Percentiles rank a stretch among this genome's conserved stretches.
phyloP scores from a whole-genome alignment of 2,113 vertebrate genomes.

The Labrus mixtus region DNA sequence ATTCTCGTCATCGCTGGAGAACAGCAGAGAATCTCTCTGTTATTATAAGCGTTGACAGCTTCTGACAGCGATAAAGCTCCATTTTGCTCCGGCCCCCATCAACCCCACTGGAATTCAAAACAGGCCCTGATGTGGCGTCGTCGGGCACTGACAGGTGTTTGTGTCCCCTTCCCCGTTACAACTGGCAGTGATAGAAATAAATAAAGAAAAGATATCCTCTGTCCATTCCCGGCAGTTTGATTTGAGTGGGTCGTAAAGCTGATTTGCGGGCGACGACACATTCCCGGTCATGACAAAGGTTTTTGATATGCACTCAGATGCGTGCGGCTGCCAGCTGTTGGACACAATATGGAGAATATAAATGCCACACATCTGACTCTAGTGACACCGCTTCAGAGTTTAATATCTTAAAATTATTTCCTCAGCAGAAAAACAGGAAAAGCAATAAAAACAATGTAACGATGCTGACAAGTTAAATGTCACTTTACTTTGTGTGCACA shows the following conservation, averaged over 20 bases:
- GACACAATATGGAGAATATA: neutral
- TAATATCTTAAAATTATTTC: neutral
- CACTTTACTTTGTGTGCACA: neutral
- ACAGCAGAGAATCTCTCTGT: slow-evolving; percentile 40
- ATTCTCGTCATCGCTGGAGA: slow-evolving; percentile 44
- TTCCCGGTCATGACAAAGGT: neutral
- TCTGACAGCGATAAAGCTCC: slow-evolving; percentile 63
- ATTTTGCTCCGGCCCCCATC: slow-evolving; percentile 59
- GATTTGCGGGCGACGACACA: slow-evolving; percentile 1
- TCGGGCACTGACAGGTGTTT: slow-evolving; percentile 52
- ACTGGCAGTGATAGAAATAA: slow-evolving; percentile 10
- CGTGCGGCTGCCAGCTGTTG: slow-evolving; percentile 12
- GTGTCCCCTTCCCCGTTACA: slow-evolving; percentile 25
- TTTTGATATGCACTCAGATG: slow-evolving; percentile 23
- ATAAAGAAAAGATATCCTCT: neutral
- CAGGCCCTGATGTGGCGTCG: slow-evolving; percentile 36
- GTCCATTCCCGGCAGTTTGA: slow-evolving; percentile 22
- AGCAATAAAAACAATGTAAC: neutral
- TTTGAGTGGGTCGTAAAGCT: slow-evolving; percentile 23
- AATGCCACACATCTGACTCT: neutral
- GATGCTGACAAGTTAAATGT: too few species aligned
- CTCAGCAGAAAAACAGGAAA: neutral
- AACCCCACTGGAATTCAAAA: slow-evolving; percentile 55
- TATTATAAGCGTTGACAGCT: slow-evolving; percentile 72
- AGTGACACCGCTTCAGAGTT: neutral